Evolutionary conservation across 1,140 invertebrate species (phyloP).

Genomic region (Hetaerina americana): DNA sequence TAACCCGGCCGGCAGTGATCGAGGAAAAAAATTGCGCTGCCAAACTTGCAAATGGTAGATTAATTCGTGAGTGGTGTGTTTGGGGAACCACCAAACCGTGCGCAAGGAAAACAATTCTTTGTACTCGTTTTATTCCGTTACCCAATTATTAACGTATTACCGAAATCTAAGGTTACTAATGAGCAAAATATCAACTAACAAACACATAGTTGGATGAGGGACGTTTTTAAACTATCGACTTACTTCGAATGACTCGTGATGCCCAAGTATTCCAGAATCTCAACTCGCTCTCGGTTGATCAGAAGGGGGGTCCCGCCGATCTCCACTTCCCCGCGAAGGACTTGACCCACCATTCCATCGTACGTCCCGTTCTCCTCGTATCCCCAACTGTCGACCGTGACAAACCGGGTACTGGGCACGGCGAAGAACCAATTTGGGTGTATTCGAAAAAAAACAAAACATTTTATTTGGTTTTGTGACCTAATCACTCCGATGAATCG

Average conservation of each 20-base stretch:
- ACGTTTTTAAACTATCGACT: no score
- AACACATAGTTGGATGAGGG: no score
- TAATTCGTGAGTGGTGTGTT: neutral
- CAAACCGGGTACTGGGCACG: neutral
- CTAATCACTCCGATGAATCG: neutral
- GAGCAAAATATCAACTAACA: neutral
- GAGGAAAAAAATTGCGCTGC: no score
- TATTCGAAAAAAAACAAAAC: neutral
- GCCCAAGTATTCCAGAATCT: slow-evolving; percentile 3
- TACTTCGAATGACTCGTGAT: slow-evolving; percentile 4
- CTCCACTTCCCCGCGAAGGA: slow-evolving; percentile 9
- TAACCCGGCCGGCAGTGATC: no score
- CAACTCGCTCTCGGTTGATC: neutral
- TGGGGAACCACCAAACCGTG: neutral
- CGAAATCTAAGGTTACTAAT: neutral
- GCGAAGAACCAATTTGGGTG: neutral
- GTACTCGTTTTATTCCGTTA: neutral
- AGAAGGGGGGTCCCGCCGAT: slow-evolving; percentile 10
- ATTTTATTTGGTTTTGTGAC: neutral
- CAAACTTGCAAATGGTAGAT: no score
- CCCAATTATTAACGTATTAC: neutral
- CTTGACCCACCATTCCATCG: slow-evolving; percentile 6
- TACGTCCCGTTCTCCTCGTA: slow-evolving; percentile 9
- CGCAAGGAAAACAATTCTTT: neutral
- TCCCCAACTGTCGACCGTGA: slow-evolving; percentile 7